Conservation (phyloP, 2,113 vertebrate genomes). For the Sinocyclocheilus rhinocerous region DNA sequence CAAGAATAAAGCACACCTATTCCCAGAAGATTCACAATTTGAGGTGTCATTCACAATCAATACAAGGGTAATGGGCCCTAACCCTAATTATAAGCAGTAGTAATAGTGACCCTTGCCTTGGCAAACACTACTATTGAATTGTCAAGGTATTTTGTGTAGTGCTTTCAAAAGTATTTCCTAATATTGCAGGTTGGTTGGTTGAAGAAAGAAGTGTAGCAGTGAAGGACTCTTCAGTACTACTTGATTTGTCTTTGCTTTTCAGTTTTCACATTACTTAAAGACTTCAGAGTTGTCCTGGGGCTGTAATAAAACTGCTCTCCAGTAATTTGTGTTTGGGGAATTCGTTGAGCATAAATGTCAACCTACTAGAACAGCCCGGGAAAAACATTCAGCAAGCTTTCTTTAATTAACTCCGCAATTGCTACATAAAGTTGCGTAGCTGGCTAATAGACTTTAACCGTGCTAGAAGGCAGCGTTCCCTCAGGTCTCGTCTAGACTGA, state of each 20-base stretch:
- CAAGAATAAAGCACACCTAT: too few species aligned
- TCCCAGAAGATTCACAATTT: too few species aligned
- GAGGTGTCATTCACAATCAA: too few species aligned
- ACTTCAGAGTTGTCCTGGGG: background rate
- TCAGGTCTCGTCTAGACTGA: conserved; percentile 4
- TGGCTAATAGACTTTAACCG: background rate
- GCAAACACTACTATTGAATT: too few species aligned
- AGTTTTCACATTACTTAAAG: background rate
- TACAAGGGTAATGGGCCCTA: too few species aligned
- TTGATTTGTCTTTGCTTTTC: background rate
- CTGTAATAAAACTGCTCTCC: background rate
- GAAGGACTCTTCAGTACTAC: background rate
- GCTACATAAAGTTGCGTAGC: background rate
- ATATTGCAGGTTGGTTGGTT: background rate
- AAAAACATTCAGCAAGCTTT: background rate
- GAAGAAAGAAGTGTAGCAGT: background rate
- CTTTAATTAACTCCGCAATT: background rate
- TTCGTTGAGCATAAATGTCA: background rate
- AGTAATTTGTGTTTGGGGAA: background rate
- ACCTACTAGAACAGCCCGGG: background rate
- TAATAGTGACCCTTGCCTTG: too few species aligned
- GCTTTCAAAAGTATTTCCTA: too few species aligned
- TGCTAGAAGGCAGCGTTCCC: background rate
- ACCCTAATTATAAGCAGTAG: too few species aligned
- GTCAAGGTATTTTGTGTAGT: too few species aligned